Evolutionary conservation across 2,113 vertebrate species (phyloP).

Genomic region (Coptodon bakossiorum): DNA sequence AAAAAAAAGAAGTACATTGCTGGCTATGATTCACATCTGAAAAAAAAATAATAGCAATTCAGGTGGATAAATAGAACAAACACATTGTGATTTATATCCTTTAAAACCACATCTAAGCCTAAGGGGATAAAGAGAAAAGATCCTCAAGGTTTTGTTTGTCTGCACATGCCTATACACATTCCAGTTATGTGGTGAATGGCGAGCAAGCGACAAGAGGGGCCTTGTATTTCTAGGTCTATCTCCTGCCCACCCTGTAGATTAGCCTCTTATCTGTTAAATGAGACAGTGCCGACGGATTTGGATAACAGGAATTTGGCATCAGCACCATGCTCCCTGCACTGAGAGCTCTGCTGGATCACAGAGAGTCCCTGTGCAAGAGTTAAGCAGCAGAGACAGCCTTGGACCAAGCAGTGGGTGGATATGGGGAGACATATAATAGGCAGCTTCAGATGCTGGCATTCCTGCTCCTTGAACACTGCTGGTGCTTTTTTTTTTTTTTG

Average conservation of each 20-base stretch:
- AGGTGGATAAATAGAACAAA: background rate
- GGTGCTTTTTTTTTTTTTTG: background rate
- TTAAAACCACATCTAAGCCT: background rate
- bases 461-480: background rate
- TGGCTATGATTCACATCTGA: background rate
- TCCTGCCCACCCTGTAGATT: slow-evolving; percentile 62
- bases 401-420: slow-evolving; percentile 53
- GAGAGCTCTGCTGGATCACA: slow-evolving; percentile 43
- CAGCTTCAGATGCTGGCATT: slow-evolving; percentile 34
- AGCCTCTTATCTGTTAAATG: slow-evolving; percentile 71
- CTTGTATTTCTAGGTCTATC: slow-evolving; percentile 59
- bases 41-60: background rate
- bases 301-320: slow-evolving; percentile 61
- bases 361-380: slow-evolving; percentile 38
- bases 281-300: slow-evolving; percentile 65
- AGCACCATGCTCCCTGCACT: slow-evolving; percentile 11
- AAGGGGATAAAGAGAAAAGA: slow-evolving; percentile 6
- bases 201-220: slow-evolving; percentile 54
- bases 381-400: slow-evolving; percentile 52
- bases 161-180: slow-evolving; percentile 58
- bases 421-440: slow-evolving; percentile 33
- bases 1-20: background rate
- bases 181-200: slow-evolving; percentile 60
- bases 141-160: slow-evolving; percentile 50
- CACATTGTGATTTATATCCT: slow-evolving; percentile 18